These are phyloP conservation scores for Cynopterus brachyotis DNA, from an alignment of 2,113 vertebrate genomes.

Conservation along the genomic window DNA sequence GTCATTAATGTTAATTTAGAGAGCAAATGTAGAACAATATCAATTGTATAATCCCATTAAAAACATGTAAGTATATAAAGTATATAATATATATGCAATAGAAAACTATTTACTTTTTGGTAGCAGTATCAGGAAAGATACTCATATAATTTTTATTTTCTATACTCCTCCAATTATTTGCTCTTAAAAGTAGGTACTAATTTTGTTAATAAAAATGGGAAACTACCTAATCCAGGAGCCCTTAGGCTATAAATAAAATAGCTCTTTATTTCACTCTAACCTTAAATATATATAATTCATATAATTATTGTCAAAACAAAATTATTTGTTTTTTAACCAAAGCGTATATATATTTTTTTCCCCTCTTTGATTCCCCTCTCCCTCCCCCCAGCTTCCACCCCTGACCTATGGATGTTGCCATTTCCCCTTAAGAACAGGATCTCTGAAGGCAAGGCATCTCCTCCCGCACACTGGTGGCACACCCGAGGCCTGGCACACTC, in stretches of 20 bases:
- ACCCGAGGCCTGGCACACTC: too few relatives aligned
- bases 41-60: not conserved
- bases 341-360: not conserved
- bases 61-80: not conserved
- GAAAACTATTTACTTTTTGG: not conserved
- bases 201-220: conserved; percentile 35
- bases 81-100: not conserved
- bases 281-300: not conserved
- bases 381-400: too few relatives aligned
- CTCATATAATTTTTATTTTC: not conserved
- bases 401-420: too few relatives aligned
- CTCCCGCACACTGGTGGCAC: too few relatives aligned
- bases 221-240: not conserved
- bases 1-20: not conserved
- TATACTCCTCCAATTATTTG: not conserved
- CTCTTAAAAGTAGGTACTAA: not conserved
- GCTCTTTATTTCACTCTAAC: not conserved
- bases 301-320: conserved; percentile 15
- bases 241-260: not conserved
- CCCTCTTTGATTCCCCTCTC: too few relatives aligned
- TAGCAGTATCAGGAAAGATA: not conserved
- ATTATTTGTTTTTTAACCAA: not conserved
- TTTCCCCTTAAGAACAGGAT: too few relatives aligned
- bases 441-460: too few relatives aligned
- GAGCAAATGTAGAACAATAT: not conserved